These are phyloP conservation scores for Argyrosomus regius DNA, from an alignment of 2,797 vertebrate genomes.

Conservation along the genomic window DNA sequence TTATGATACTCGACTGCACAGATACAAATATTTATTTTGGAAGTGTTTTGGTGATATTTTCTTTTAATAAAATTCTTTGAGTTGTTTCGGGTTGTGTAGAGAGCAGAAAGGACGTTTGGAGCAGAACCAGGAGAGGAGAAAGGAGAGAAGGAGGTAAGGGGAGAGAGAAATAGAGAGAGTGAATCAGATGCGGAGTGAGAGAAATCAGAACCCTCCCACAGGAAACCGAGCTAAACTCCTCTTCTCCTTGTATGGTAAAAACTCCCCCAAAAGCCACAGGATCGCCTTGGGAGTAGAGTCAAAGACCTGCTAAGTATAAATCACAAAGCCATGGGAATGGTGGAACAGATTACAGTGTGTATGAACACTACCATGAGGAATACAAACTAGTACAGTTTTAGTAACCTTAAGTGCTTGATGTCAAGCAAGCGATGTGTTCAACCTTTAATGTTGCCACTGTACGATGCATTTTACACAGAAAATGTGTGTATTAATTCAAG, in stretches of 20 bases:
- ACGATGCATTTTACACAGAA: not conserved
- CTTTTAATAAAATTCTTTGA: not conserved
- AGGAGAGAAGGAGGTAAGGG: constrained; percentile 24
- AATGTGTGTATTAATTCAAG: not conserved
- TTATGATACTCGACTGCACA: constrained; percentile 17
- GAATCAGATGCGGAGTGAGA: constrained; percentile 70
- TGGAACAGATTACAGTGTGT: constrained; percentile 59
- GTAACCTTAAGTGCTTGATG: constrained; percentile 25
- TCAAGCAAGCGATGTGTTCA: constrained; percentile 18
- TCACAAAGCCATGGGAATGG: constrained; percentile 71
- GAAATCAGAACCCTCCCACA: constrained; percentile 86
- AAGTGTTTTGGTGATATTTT: constrained; percentile 1
- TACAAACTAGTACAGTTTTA: constrained; percentile 41
- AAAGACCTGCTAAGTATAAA: constrained; percentile 83
- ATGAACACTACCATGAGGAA: constrained; percentile 40
- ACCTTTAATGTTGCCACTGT: not conserved
- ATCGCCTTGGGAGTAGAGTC: constrained; percentile 81
- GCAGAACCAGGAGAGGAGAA: constrained; percentile 7
- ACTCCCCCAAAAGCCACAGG: constrained; percentile 84
- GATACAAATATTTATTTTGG: constrained; percentile 29
- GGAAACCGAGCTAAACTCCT: constrained; percentile 83
- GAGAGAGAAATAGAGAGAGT: constrained; percentile 53
- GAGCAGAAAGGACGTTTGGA: constrained; percentile 1
- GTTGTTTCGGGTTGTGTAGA: not conserved
- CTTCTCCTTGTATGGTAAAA: constrained; percentile 89